Base-by-base conservation (phyloP, 2,888 invertebrate species). In the Acanthococcus lagerstroemiae region DNA sequence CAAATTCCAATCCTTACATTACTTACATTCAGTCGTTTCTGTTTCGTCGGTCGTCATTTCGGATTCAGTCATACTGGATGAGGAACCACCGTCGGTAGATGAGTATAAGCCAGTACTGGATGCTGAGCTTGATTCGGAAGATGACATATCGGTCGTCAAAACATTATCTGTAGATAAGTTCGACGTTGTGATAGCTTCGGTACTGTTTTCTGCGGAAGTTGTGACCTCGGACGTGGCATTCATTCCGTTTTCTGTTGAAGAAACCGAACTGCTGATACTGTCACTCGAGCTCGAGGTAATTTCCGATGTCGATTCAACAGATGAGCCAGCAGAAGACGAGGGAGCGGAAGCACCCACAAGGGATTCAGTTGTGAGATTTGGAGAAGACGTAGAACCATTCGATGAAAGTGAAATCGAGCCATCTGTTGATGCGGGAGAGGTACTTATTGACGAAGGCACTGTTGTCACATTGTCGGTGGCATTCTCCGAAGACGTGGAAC, bases 291-390 rank as follows among this genome's bases (percentile, higher is more conserved):
- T 37, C 12, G 9, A n/a, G n/a, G n/a, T 5, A 48, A n/a, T 48
- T 48, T n/a, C 48, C 7, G 66, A 66, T 9, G 48, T 52, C 24
- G 37, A 57, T 48, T 22, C 55, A 26, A 45, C 37, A 54, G 54
- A 61, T 55, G 55, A 22, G 12, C 19, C 45, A 24, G 21, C 15
- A 24, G 63, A 60, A 15, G 61, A 60, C 9, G 37, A 17, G n/a
- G 25, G 15, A 5, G 50, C n/a, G n/a, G 56, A 17, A 4, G n/a
- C 7, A 55, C 37, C 22, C 21, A 44, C 15, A n/a, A n/a, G n/a
- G n/a, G n/a, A n/a, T n/a, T n/a, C n/a, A 19, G 67, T 44, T 6
- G 65, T 48, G 24, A 22, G n/a, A 63, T 15, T 26, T 19, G 24
- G 22, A 27, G 50, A n/a, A 19, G 65, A 55, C 19, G 65, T 55